Percentiles rank a stretch among this genome's conserved stretches.
phyloP scores from a whole-genome alignment of 2,113 vertebrate species.

The Vulpes ferrilata region DNA sequence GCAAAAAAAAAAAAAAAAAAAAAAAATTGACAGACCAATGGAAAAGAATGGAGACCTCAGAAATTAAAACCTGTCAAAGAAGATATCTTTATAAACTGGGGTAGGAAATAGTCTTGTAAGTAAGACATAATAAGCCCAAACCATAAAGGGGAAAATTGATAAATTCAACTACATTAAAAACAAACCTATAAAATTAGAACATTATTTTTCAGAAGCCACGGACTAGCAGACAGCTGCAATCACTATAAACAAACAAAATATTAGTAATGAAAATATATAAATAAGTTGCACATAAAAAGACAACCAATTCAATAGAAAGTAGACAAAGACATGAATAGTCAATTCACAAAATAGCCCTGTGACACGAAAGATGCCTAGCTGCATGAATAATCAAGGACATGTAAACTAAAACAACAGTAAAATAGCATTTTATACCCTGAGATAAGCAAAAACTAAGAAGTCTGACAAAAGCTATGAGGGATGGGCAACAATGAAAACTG shows the following conservation, averaged over 20 bases:
- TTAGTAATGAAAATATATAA: neutral
- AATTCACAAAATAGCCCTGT: neutral
- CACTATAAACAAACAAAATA: neutral
- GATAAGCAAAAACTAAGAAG: conserved; percentile 17
- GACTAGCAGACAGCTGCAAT: neutral
- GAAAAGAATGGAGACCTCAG: neutral
- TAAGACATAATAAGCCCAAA: conserved; percentile 17
- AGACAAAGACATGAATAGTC: neutral
- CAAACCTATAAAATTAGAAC: neutral
- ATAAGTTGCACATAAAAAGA: neutral
- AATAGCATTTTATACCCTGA: neutral
- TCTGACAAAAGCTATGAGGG: neutral
- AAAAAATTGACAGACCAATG: neutral
- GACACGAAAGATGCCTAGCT: neutral
- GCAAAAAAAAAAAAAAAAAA: neutral
- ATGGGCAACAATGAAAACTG: neutral
- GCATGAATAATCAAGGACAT: neutral
- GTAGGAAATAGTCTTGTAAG: conserved; percentile 1
- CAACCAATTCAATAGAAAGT: neutral
- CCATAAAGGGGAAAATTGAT: neutral
- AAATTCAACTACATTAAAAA: conserved; percentile 18
- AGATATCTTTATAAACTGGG: neutral
- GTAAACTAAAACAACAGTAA: neutral
- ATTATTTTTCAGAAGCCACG: neutral
- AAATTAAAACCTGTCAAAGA: neutral